Evolutionary conservation across 1,140 invertebrate genomes (phyloP).

Genomic region (Trinorchestia longiramus): DNA sequence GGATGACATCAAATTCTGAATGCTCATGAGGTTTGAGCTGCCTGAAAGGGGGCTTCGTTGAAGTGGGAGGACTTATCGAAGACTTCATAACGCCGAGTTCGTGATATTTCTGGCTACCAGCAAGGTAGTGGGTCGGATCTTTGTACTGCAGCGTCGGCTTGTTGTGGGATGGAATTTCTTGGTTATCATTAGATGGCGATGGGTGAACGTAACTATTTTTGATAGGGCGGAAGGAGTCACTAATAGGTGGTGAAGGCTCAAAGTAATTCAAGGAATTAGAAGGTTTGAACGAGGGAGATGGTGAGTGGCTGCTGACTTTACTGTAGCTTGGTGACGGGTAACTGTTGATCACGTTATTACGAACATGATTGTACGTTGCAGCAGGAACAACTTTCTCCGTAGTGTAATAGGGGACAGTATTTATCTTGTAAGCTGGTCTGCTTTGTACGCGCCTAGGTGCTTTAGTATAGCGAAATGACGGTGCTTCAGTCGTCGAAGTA

Average conservation of each 20-base stretch:
- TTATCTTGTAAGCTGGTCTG: neutral
- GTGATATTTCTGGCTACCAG: slow-evolving; percentile 37
- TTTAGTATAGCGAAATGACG: slow-evolving; percentile 31
- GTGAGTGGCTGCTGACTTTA: neutral
- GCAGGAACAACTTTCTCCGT: slow-evolving; percentile 26
- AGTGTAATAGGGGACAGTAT: neutral
- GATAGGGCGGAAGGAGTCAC: neutral
- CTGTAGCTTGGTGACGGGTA: neutral
- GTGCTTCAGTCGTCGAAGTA: slow-evolving; percentile 20
- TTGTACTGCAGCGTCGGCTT: slow-evolving; percentile 25
- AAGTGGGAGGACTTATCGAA: neutral
- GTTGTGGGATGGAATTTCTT: neutral
- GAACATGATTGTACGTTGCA: neutral
- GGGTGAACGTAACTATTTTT: neutral
- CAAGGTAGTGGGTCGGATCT: slow-evolving; percentile 16
- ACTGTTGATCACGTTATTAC: slow-evolving; percentile 6
- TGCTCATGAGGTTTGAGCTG: neutral
- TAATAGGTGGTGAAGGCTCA: neutral
- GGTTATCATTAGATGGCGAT: neutral
- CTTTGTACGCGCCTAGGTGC: neutral
- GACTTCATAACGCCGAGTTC: neutral
- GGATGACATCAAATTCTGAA: neutral
- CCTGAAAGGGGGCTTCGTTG: neutral
- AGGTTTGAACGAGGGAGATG: neutral
- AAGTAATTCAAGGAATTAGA: neutral